phyloP scores from a whole-genome alignment of 2,113 vertebrate genomes.

The Bettongia penicillata region DNA sequence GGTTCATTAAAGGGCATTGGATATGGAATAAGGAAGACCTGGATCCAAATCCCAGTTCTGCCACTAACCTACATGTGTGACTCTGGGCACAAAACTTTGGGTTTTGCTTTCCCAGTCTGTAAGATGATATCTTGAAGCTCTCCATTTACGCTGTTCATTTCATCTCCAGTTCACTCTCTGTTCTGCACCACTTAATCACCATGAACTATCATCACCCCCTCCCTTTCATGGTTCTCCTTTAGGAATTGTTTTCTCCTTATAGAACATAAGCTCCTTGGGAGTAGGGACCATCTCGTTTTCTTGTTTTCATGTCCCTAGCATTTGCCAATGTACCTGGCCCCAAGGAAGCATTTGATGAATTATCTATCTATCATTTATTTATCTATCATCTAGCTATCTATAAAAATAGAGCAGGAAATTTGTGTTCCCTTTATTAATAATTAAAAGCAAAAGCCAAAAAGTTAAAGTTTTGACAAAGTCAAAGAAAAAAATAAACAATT shows the following conservation, averaged over 20 bases:
- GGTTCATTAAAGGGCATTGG: background rate
- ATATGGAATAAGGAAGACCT: background rate
- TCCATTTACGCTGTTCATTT: background rate
- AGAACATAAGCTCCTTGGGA: background rate
- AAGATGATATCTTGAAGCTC: background rate
- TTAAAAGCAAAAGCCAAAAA: background rate
- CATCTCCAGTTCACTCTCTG: background rate
- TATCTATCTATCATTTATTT: background rate
- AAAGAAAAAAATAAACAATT: background rate
- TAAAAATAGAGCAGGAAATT: background rate
- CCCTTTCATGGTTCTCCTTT: background rate
- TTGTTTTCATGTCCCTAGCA: background rate
- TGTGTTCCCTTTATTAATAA: background rate
- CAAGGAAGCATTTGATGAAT: background rate
- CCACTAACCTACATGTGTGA: background rate
- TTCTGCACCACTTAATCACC: background rate
- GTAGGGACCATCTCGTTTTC: background rate
- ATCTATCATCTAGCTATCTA: background rate
- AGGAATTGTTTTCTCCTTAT: background rate
- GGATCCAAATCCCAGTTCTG: background rate
- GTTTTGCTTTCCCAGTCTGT: background rate
- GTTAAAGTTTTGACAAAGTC: background rate
- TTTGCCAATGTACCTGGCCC: background rate
- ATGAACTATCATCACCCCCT: background rate
- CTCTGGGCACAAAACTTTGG: background rate